phyloP scores from a whole-genome alignment of 2,113 vertebrate species.

The Dipodomys ordii region DNA sequence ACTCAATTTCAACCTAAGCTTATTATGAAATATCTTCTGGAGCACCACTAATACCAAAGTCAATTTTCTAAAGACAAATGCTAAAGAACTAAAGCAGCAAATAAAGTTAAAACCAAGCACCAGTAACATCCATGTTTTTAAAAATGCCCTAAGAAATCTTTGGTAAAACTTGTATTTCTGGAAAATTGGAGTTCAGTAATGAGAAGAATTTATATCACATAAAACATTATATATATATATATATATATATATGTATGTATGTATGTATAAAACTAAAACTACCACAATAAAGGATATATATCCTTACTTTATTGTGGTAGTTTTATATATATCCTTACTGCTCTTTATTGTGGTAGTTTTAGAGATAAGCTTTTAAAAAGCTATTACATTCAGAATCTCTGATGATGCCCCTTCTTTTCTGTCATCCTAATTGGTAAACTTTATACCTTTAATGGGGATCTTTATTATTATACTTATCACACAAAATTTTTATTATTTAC shows the following conservation, averaged over 20 bases:
- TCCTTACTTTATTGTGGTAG: no score
- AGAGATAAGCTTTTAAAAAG: neutral
- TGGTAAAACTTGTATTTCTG: slow-evolving; percentile 37
- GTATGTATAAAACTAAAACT: no score
- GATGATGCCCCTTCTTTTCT: neutral
- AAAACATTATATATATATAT: neutral
- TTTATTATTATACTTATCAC: neutral
- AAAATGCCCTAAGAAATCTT: neutral
- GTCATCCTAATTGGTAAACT: neutral
- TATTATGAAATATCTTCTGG: neutral
- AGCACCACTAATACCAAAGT: slow-evolving; percentile 4
- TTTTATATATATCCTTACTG: neutral
- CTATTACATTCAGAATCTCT: neutral
- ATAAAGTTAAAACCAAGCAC: slow-evolving; percentile 12
- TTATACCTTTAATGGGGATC: neutral
- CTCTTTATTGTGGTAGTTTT: neutral
- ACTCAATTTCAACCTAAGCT: slow-evolving; percentile 35
- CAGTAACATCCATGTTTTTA: no score
- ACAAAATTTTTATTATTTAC: neutral
- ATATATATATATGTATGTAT: neutral
- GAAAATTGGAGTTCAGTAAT: neutral
- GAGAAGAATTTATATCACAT: neutral
- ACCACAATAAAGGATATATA: no score
- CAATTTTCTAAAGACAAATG: slow-evolving; percentile 14
- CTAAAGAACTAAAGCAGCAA: neutral